Base-by-base conservation (phyloP, 2,113 vertebrate species). In the Neopipo cinnamomea region DNA sequence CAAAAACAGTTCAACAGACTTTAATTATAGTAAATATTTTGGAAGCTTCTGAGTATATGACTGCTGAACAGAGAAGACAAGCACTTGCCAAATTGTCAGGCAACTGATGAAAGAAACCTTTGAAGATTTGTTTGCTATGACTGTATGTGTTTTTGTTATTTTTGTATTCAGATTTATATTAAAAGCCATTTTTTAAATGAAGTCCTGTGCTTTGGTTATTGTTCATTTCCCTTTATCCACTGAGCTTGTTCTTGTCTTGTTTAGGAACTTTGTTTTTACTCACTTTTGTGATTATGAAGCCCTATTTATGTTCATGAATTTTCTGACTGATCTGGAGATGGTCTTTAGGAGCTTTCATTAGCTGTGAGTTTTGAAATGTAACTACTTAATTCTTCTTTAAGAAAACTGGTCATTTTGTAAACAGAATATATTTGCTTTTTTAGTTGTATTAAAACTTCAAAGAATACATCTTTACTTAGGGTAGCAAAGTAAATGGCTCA, bases 41-140 rank as follows among this genome's bases (percentile, higher is more conserved):
- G 96, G 99, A 99, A 97, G 98, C 98, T 88, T 99, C 98, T 95
- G 99, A 99, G 94, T 98, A 98, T 94, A 99, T 99, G 98, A 99
- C 98, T 30, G 31, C 98, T 14, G 96, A 98, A 44, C 99, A 99
- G 97, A 98, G 99, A 65, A 98, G 97, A 85, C 96, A 98, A 18
- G 98, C 98, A 1, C 98, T 99, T 95, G 97, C 95, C 75, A 98
- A 96, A 80, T 95, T 99, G 44, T 97, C 98, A 42, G 98, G 98
- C 47, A 98, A 97, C 73, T 96, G 67, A 97, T 44, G 97, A 96
- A 89, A 89, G 31, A 49, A 56, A 74, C 70, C 16, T 7, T 70
- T 37, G 66, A 37, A 8, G 39, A 58, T 73, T 82, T 75, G 44
- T 85, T 80, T 66, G 42, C 49, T 6, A 53, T 72, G 25, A 35